Evolutionary conservation across 2,797 vertebrate genomes (phyloP), one percentile per base, ranked within the genome.

Genomic region (Pipistrellus pipistrellus): DNA sequence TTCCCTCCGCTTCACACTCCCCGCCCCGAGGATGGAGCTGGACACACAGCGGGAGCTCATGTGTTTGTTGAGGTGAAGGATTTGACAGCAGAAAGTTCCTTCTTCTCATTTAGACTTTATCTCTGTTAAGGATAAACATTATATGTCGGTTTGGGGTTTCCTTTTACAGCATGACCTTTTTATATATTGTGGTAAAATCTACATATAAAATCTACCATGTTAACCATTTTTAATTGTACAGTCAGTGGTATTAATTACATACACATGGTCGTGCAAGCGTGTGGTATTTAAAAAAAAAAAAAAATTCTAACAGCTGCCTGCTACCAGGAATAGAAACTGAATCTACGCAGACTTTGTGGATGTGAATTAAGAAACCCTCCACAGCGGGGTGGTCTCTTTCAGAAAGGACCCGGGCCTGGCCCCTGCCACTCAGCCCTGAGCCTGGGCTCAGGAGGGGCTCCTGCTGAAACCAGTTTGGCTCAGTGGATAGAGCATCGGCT

Each of bases 91-190:
- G 32, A 21, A 20, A 53, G 7, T 44, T 75, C 15, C 51, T 68
- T 55, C 51, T 76, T 71, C 44, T 71, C 82, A 62, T 59, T 72
- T 62, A 69, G 53, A 25, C 57, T 27, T 55, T 59, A 46, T 83
- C 32, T 72, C 90, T 55, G 32, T 83, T 35, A 25, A 84, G 46
- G 57, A 76, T 66, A 83, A 97, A 85, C 69, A 38, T 32, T 84
- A 46, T 21, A 11, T 21, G 20, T 83, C 35, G 18, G 6, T 64
- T 64, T 46, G 8, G 9, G 38, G 23, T 77, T 32, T 32, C 23
- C 57, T 76, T 69, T 57, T 20, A 18, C 25, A 75, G 38, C 46
- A 41, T 69, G 44, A 72, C 11, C 77, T 92, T 96, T 84, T 72
- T 46, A 46, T 72, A 72, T 59, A 53, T 59, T 81, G 62, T 72